Evolutionary conservation across 1,140 invertebrate genomes (phyloP).

Genomic region (Panagrolaimus sp.): DNA sequence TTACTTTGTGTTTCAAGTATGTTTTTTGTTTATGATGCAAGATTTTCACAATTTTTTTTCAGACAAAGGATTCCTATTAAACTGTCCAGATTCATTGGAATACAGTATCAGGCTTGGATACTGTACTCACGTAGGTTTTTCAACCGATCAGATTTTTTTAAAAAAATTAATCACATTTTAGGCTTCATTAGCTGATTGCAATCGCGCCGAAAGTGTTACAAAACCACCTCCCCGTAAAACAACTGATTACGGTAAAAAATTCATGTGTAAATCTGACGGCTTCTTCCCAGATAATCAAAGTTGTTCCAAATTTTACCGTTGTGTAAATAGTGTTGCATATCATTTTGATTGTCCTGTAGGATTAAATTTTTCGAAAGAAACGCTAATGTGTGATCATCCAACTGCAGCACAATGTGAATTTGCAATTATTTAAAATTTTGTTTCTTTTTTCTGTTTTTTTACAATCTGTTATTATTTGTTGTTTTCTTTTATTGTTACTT

Average conservation of each 20-base stretch:
- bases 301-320: slow-evolving; percentile 48
- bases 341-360: slow-evolving; percentile 43
- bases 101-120: slow-evolving; percentile 35
- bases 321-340: slow-evolving; percentile 37
- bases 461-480: slow-evolving; percentile 5
- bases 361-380: slow-evolving; percentile 36
- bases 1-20: slow-evolving; percentile 38
- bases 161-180: not conserved
- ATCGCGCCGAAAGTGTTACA: slow-evolving; percentile 13
- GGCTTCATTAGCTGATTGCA: not conserved
- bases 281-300: slow-evolving; percentile 35
- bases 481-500: slow-evolving; percentile 10
- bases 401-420: slow-evolving; percentile 29
- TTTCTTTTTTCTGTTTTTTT: not conserved
- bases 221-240: not conserved
- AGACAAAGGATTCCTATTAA: slow-evolving; percentile 25
- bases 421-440: not conserved
- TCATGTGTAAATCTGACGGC: slow-evolving; percentile 14
- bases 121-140: slow-evolving; percentile 37
- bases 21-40: slow-evolving; percentile 5
- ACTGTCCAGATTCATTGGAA: slow-evolving; percentile 32
- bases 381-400: slow-evolving; percentile 40
- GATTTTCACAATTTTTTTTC: not conserved
- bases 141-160: not conserved
- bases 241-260: slow-evolving; percentile 31